A percentile compares a stretch with the other conserved stretches of the same genome.
Evolutionary conservation across 30 jellyfish, hydroid and myxozoan genomes (phyloP).

Genomic region (Rhopilema esculentum): DNA sequence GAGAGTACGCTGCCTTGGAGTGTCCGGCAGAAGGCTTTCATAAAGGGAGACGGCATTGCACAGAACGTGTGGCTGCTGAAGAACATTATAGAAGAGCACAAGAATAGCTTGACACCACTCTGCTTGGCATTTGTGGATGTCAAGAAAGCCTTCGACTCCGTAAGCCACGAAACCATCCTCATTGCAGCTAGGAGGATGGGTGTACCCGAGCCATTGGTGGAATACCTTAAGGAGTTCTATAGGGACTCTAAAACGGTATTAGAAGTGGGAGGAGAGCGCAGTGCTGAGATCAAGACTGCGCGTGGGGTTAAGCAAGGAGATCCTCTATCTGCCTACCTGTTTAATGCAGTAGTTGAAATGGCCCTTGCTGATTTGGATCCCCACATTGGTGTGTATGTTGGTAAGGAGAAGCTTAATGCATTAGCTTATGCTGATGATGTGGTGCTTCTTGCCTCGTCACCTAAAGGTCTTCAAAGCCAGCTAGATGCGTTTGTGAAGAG

Average conservation of each 20-base stretch:
- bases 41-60: constrained; percentile 23
- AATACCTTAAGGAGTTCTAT: neutral
- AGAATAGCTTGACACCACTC: too few relatives aligned
- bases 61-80: constrained; percentile 26
- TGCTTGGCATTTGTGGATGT: constrained; percentile 12
- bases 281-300: neutral
- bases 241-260: neutral
- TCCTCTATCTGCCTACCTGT: constrained; percentile 1
- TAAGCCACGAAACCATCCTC: too few relatives aligned
- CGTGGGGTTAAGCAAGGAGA: constrained; percentile 24
- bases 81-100: neutral
- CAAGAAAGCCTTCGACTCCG: too few relatives aligned
- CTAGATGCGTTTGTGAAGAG: neutral
- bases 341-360: constrained; percentile 1
- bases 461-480: constrained; percentile 22
- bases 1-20: neutral
- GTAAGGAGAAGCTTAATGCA: neutral
- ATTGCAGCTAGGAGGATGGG: too few relatives aligned
- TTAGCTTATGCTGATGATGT: constrained; percentile 6
- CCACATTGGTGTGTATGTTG: neutral
- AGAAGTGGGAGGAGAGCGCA: neutral
- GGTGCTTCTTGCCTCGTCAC: constrained; percentile 10
- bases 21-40: constrained; percentile 27
- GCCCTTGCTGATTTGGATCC: constrained; percentile 22
- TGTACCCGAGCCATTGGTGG: constrained; percentile 3